These are phyloP conservation scores for Crocuta crocuta DNA, from an alignment of 2,113 vertebrate genomes.

Conservation along the genomic window DNA sequence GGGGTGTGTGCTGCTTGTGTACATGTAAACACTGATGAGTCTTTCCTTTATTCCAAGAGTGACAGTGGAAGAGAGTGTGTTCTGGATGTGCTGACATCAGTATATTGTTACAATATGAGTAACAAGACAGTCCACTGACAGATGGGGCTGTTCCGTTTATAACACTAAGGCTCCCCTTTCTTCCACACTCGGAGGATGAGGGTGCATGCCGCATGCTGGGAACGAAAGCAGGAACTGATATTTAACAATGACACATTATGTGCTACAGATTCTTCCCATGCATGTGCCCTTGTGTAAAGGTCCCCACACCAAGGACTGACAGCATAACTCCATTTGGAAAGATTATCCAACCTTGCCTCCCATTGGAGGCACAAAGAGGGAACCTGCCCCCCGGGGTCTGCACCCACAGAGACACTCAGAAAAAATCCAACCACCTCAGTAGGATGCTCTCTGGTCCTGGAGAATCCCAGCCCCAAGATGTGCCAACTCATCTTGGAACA, in stretches of 20 bases:
- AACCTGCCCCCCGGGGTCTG: accelerated
- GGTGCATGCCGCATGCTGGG: accelerated
- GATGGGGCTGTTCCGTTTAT: neutral
- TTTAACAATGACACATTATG: conserved; percentile 33
- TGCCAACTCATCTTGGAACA: accelerated
- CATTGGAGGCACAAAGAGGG: neutral
- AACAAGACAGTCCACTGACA: conserved; percentile 79
- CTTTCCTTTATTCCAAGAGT: conserved; percentile 62
- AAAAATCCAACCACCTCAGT: accelerated
- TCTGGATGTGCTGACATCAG: conserved; percentile 56
- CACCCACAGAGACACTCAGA: neutral
- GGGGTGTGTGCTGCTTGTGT: conserved; percentile 31
- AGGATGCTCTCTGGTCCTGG: accelerated
- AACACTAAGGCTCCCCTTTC: conserved; percentile 32
- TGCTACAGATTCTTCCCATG: neutral
- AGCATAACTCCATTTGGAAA: neutral
- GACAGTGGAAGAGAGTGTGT: conserved; percentile 16
- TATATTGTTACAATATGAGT: conserved; percentile 48
- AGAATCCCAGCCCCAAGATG: neutral
- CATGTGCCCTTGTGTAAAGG: neutral
- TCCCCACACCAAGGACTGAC: neutral
- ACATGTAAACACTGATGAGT: neutral
- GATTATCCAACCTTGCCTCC: neutral
- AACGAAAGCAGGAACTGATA: conserved; percentile 55
- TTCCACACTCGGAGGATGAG: neutral